Evolutionary conservation across 2,888 invertebrate species (phyloP).

Genomic region (Parascotia fuliginaria): DNA sequence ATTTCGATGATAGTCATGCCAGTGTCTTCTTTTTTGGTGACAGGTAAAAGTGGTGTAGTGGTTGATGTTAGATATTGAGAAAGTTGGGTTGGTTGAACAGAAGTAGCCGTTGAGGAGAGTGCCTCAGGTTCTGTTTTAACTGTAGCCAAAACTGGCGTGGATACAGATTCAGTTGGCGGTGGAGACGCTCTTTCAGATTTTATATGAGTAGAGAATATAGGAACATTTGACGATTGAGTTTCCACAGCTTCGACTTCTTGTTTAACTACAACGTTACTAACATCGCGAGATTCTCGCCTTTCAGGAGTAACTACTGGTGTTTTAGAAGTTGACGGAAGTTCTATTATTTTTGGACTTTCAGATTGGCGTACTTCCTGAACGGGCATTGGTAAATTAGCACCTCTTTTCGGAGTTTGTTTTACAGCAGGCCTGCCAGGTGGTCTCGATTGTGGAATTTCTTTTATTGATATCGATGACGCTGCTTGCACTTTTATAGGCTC

Average conservation of each 20-base stretch:
- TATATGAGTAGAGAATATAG: conserved; percentile 68
- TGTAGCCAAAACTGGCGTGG: conserved; percentile 63
- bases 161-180: conserved; percentile 42
- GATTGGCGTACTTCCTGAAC: conserved; percentile 46
- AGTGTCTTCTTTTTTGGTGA: conserved; percentile 70
- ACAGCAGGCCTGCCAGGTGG: conserved; percentile 64
- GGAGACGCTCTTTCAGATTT: conserved; percentile 75
- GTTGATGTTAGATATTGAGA: conserved; percentile 14
- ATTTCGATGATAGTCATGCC: conserved; percentile 75
- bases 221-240: conserved; percentile 49
- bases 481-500: conserved; percentile 49
- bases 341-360: conserved; percentile 31
- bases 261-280: conserved; percentile 68
- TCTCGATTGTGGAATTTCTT: conserved; percentile 46
- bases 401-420: conserved; percentile 78
- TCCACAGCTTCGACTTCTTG: conserved; percentile 62
- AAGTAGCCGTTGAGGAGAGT: conserved; percentile 22
- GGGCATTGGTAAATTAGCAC: conserved; percentile 54
- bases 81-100: conserved; percentile 12
- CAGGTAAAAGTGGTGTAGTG: conserved; percentile 58
- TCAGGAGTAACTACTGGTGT: conserved; percentile 36
- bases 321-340: conserved; percentile 1
- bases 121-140: conserved; percentile 71
- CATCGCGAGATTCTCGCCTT: conserved; percentile 54
- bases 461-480: conserved; percentile 44